Conservation (phyloP, 2,888 invertebrate genomes). For the Campopleginae sp. region DNA sequence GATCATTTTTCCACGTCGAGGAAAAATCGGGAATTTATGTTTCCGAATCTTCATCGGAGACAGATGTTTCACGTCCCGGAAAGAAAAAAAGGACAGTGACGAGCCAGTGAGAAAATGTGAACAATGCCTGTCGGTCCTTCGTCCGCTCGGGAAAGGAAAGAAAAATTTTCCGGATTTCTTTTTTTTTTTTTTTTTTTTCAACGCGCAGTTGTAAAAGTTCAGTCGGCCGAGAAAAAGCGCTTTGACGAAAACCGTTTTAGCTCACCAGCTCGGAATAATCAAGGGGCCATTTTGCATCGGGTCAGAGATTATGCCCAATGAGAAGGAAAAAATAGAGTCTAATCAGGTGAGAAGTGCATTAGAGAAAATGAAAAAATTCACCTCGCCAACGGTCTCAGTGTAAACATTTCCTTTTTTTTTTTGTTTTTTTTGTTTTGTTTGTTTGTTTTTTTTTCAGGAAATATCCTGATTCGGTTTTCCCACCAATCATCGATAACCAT, state of each 20-base stretch:
- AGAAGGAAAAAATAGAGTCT: constrained; percentile 60
- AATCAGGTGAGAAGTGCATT: constrained; percentile 50
- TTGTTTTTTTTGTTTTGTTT: constrained; percentile 11
- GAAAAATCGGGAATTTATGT: not conserved
- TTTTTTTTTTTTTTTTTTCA: too few species aligned
- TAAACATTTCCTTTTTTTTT: not conserved
- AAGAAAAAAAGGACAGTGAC: constrained; percentile 46
- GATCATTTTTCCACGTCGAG: not conserved
- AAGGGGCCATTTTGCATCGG: constrained; percentile 70
- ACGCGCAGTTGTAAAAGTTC: constrained; percentile 56
- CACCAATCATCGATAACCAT: not conserved
- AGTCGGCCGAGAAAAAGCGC: constrained; percentile 49
- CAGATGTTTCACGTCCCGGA: constrained; percentile 55
- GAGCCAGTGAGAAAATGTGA: constrained; percentile 38
- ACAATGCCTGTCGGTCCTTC: constrained; percentile 52
- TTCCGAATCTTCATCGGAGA: not conserved
- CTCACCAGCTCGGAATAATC: constrained; percentile 71
- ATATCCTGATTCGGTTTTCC: not conserved
- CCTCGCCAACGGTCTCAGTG: not conserved
- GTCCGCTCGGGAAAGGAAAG: constrained; percentile 45
- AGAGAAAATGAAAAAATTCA: constrained; percentile 37
- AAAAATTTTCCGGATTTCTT: constrained; percentile 42
- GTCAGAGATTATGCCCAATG: constrained; percentile 64
- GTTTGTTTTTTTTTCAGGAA: not conserved
- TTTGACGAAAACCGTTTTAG: constrained; percentile 67